Evolutionary conservation across 2,113 vertebrate genomes (phyloP), one percentile per base, ranked within the genome.

Genomic region (Lamprologus tigripictilis): DNA sequence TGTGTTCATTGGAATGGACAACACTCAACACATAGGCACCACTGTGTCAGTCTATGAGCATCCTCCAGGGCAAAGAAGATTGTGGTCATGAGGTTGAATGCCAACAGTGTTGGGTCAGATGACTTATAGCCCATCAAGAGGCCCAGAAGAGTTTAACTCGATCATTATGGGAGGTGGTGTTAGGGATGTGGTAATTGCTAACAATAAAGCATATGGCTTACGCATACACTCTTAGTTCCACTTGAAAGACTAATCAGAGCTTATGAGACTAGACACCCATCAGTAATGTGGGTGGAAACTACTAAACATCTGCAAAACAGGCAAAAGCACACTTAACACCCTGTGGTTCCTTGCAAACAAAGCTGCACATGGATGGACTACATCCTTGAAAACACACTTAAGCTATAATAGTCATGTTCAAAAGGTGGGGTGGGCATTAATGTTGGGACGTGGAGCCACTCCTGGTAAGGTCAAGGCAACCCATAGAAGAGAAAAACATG

Each of bases 31-130:
- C 58, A 76, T 54, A 66, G 45, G 31, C 14, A 80, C 33, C 14
- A 37, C n/a, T 88, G 76, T 83, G n/a, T 66, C 55, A 31, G 54
- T 80, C 80, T 35, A 31, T 47, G 80, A 63, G 16, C 78, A 61
- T 42, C 40, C 37, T 88, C 42, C 5, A 79, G 71, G 80, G 35
- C 5, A 54, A 81, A 23, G 19, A 23, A 66, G 73, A 82, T 66
- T 61, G 49, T 84, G 81, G 71, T 86, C 81, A 88, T 40, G 54
- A 82, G 80, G 89, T 89, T 82, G 91, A 68, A 82, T 66, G 81
- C 5, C 83, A 83, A 37, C 9, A 31, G 78, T 78, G 66, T 26
- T 16, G 66, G 54, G 82, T 88, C 90, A 87, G 33, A 68, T 90
- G 81, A 88, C 82, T 55, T 84, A 78, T 13, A 76, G 87, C 55